Conservation (phyloP, 2,888 invertebrate species). For the Leptopilina myrica region DNA sequence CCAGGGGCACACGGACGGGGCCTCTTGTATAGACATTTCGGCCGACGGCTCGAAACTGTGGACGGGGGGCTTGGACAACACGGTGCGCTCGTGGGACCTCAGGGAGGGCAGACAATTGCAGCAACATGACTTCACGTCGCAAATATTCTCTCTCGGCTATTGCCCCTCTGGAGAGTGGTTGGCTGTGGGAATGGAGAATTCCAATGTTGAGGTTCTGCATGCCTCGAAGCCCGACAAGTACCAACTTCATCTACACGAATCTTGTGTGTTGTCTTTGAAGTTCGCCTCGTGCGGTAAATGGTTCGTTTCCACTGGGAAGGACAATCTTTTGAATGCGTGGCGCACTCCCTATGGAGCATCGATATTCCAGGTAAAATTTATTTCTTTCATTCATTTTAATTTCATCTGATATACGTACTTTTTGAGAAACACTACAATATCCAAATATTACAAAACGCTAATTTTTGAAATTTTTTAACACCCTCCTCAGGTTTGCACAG, state of each 20-base stretch:
- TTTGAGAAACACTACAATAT: no score
- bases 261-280: slow-evolving; percentile 95
- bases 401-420: no score
- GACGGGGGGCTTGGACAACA: slow-evolving; percentile 98
- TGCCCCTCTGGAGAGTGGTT: slow-evolving; percentile 98
- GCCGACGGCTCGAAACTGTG: slow-evolving; percentile 92
- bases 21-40: slow-evolving; percentile 98
- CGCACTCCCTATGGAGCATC: slow-evolving; percentile 98
- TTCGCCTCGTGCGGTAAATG: slow-evolving; percentile 98
- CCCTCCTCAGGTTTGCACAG: no score
- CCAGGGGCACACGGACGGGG: slow-evolving; percentile 98
- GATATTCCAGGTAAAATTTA: slow-evolving; percentile 91
- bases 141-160: slow-evolving; percentile 91
- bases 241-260: slow-evolving; percentile 96
- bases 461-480: no score
- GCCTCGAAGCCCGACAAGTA: slow-evolving; percentile 96
- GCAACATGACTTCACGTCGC: slow-evolving; percentile 96
- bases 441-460: no score
- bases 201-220: slow-evolving; percentile 95
- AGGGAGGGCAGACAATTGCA: slow-evolving; percentile 94
- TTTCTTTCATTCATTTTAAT: no score
- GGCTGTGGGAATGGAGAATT: slow-evolving; percentile 96
- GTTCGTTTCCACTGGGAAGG: slow-evolving; percentile 99
- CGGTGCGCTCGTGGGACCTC: slow-evolving; percentile 97
- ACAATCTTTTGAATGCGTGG: slow-evolving; percentile 98